Evolutionary conservation across 2,888 invertebrate species (phyloP).

Genomic region (Leuctra nigra): DNA sequence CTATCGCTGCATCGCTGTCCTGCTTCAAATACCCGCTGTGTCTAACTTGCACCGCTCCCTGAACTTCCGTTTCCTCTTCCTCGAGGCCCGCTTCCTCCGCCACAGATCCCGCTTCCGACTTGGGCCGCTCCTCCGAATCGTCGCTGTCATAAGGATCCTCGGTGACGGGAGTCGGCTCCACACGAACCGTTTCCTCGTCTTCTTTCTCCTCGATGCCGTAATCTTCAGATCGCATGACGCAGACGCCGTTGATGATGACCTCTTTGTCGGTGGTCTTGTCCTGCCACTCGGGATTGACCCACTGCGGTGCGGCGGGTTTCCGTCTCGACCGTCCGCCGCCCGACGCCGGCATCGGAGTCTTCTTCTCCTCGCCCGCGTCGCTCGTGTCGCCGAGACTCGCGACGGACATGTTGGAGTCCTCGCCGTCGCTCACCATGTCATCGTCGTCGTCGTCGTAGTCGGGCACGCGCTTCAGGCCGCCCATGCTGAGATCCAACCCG

Average conservation of each 20-base stretch:
- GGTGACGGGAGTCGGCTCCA: conserved; percentile 69
- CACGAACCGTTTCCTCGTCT: conserved; percentile 63
- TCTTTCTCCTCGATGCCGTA: conserved; percentile 40
- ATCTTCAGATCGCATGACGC: conserved; percentile 82
- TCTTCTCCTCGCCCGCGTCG: conserved; percentile 25
- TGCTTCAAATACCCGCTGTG: conserved; percentile 35
- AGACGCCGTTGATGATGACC: conserved; percentile 89
- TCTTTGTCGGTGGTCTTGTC: conserved; percentile 43
- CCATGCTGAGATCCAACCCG: conserved; percentile 84
- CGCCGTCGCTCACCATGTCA: conserved; percentile 67
- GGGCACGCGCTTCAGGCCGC: conserved; percentile 68
- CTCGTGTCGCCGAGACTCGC: conserved; percentile 36
- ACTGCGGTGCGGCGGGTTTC: conserved; percentile 94
- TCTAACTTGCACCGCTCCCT: conserved; percentile 44
- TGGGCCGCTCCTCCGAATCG: conserved; percentile 32
- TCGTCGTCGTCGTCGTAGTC: conserved; percentile 69
- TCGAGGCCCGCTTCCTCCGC: conserved; percentile 32
- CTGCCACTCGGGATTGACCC: conserved; percentile 94
- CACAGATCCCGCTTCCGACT: neutral
- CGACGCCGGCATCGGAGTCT: conserved; percentile 29
- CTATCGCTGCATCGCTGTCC: conserved; percentile 30
- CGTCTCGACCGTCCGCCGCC: conserved; percentile 58
- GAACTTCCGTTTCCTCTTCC: conserved; percentile 39
- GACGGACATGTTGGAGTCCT: conserved; percentile 49
- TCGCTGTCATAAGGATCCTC: conserved; percentile 48